Percentiles rank a stretch among this genome's conserved stretches.
Conservation (phyloP, 2,888 invertebrate species). For the Athetis lepigone region DNA sequence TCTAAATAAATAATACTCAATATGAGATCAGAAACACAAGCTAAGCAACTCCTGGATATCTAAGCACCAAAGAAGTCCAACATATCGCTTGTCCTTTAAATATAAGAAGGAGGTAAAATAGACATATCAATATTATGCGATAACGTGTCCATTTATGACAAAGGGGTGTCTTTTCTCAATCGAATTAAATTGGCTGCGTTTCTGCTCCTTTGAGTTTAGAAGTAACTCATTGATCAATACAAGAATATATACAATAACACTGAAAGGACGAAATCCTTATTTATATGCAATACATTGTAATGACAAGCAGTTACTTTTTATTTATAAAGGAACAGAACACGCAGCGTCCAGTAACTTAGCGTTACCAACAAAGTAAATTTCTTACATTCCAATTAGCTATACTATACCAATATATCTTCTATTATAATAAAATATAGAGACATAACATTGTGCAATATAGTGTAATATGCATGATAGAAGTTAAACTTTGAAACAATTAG, state of each 20-base stretch:
- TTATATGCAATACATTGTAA: constrained; percentile 6
- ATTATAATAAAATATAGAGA: constrained; percentile 88
- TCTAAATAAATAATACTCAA: constrained; percentile 90
- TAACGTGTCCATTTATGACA: constrained; percentile 37
- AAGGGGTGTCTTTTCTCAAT: constrained; percentile 44
- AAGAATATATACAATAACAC: constrained; percentile 6
- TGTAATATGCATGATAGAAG: constrained; percentile 84
- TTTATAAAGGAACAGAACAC: constrained; percentile 41
- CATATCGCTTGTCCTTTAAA: constrained; percentile 50
- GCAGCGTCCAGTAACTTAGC: constrained; percentile 37
- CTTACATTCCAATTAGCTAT: constrained; percentile 68
- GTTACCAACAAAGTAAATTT: constrained; percentile 42
- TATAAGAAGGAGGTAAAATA: constrained; percentile 40
- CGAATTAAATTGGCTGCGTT: constrained; percentile 31
- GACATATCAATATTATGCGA: constrained; percentile 38
- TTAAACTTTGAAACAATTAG: constrained; percentile 83
- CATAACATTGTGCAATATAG: constrained; percentile 89
- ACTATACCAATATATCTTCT: constrained; percentile 76
- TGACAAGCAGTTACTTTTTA: not conserved
- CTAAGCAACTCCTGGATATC: constrained; percentile 77
- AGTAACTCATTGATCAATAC: not conserved
- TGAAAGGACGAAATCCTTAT: constrained; percentile 1
- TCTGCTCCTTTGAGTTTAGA: constrained; percentile 23
- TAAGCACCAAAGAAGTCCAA: constrained; percentile 81
- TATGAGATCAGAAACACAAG: constrained; percentile 89